phyloP scores from a whole-genome alignment of 2,888 invertebrate species.

The Cosmia pyralina region DNA sequence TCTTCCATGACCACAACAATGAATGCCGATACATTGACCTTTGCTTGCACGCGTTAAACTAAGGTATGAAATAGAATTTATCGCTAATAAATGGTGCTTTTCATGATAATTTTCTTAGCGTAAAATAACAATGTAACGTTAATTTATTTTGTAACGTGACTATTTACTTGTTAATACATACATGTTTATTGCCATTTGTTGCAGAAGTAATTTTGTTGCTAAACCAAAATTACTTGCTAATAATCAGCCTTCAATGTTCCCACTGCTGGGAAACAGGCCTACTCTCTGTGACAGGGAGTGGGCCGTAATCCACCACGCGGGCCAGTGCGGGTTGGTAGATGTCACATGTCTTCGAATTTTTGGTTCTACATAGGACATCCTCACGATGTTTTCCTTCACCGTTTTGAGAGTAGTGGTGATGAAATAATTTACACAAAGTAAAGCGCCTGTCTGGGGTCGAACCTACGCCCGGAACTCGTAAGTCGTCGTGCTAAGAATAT shows the following conservation, averaged over 20 bases:
- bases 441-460: too few species aligned
- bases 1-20: constrained; percentile 67
- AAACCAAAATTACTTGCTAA: neutral
- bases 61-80: constrained; percentile 53
- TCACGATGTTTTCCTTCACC: too few species aligned
- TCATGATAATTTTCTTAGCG: constrained; percentile 34
- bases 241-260: neutral
- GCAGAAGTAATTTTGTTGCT: constrained; percentile 5
- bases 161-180: constrained; percentile 12
- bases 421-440: too few species aligned
- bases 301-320: too few species aligned
- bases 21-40: constrained; percentile 65
- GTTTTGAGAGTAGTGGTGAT: too few species aligned
- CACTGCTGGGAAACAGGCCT: too few species aligned
- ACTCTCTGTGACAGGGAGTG: too few species aligned
- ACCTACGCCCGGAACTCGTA: too few species aligned
- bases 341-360: too few species aligned
- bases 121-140: constrained; percentile 39
- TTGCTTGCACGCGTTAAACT: constrained; percentile 57
- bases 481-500: too few species aligned
- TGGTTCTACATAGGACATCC: too few species aligned
- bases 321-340: too few species aligned
- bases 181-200: constrained; percentile 16
- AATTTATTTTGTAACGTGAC: constrained; percentile 31
- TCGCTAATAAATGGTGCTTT: constrained; percentile 48